Base-by-base conservation (phyloP, 2,888 invertebrate species). In the Drosophila anomalipes region DNA sequence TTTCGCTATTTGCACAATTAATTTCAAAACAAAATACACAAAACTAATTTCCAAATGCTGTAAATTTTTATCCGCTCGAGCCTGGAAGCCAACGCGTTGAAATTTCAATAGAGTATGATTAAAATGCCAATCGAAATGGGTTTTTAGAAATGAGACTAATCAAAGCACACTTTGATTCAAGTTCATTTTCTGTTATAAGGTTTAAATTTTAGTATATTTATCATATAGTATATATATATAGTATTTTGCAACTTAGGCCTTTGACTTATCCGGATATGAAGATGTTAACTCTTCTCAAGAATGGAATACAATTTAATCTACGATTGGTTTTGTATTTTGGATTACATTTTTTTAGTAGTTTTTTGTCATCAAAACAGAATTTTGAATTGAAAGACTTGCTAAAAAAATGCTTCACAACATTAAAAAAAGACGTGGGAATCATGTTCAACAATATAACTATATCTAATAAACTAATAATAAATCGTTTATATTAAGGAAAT, bases 61-160 rank as follows among this genome's bases (percentile, higher is more conserved):
- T 57, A 52, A 85, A 87, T 79, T 86, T 87, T 47, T 70, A 73
- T 35, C 51, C 57, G 69, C 70, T 61, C 52, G 67, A 70, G 73
- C 83, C 88, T 70, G 62, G 71, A 76, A 74, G 69, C 75, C 74
- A 75, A 74, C 86, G 70, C 79, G 73, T 72, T 70, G 74, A 86
- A 87, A 69, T 75, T 74, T 77, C 77, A 85, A 81, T 81, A 83
- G 86, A 85, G 77, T 79, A 68, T 86, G 81, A 68, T 9, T 4
- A 56, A 47, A 57, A n/a, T 41, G 6, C 6, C 4, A 28, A 37
- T 22, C 32, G 0, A 32, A 30, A 6, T 2, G 16, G 1, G 9
- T 5, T 47, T 32, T 22, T 16, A 14, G 6, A 56, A n/a, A 12
- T 4, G 14, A 16, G 19, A 4, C 26, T 10, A 14, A 2, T 47